Conservation (phyloP, 2,797 vertebrate genomes). For the Brotula barbata region DNA sequence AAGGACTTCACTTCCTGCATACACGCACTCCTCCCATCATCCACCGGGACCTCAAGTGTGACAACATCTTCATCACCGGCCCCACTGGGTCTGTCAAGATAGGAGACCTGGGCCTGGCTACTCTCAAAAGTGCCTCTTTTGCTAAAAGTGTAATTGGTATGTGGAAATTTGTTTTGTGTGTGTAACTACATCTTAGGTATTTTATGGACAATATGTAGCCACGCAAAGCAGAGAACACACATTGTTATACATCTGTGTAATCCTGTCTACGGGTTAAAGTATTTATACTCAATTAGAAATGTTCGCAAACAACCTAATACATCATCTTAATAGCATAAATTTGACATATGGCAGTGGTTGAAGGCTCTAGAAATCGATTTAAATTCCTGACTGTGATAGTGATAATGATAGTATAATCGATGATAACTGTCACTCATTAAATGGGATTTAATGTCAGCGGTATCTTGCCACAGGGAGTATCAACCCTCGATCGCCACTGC, state of each 20-base stretch:
- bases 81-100: slow-evolving; percentile 96
- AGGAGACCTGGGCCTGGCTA: slow-evolving; percentile 96
- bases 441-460: slow-evolving; percentile 28
- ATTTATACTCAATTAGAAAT: no score
- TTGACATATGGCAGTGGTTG: no score
- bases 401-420: no score
- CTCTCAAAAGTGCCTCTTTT: slow-evolving; percentile 94
- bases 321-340: no score
- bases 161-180: slow-evolving; percentile 18
- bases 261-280: no score
- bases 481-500: neutral
- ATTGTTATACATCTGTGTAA: no score
- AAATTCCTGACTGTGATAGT: no score
- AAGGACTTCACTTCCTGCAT: slow-evolving; percentile 96
- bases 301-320: no score
- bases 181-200: no score
- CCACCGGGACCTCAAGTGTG: slow-evolving; percentile 97
- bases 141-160: slow-evolving; percentile 98
- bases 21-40: slow-evolving; percentile 95
- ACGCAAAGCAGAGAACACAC: no score
- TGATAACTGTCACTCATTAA: slow-evolving; percentile 1
- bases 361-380: neutral
- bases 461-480: slow-evolving; percentile 23
- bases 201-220: no score
- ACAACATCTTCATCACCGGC: slow-evolving; percentile 99